phyloP scores from a whole-genome alignment of 1,140 invertebrate species.

The Halesus radiatus region DNA sequence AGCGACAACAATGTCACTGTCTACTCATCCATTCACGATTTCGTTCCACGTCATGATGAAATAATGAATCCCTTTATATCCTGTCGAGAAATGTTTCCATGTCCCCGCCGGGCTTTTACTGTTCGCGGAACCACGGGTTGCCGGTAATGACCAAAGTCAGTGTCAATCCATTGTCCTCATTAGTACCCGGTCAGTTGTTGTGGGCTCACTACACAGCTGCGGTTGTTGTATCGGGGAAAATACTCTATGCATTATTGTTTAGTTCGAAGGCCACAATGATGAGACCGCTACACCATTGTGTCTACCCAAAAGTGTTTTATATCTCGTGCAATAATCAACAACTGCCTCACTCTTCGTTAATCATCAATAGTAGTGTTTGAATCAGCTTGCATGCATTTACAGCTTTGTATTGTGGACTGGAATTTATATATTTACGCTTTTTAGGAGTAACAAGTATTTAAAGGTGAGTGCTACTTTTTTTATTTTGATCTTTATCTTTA shows the following conservation, averaged over 20 bases:
- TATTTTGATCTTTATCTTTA: background rate
- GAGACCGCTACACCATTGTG: background rate
- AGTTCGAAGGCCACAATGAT: background rate
- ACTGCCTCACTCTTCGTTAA: background rate
- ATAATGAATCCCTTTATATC: constrained; percentile 16
- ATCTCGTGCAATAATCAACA: background rate
- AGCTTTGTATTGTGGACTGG: constrained; percentile 2
- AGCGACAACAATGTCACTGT: background rate
- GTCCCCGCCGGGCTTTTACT: background rate
- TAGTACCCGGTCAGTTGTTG: background rate
- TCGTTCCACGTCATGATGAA: constrained; percentile 21
- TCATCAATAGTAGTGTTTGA: constrained; percentile 26
- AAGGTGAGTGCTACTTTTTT: constrained; percentile 24
- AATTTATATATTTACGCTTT: constrained; percentile 10
- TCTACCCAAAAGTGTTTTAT: background rate
- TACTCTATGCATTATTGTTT: background rate
- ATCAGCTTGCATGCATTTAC: constrained; percentile 19
- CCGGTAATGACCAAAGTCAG: constrained; percentile 23
- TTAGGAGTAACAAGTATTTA: constrained; percentile 10
- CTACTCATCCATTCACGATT: background rate
- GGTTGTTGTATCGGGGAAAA: background rate
- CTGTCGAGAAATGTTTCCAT: background rate
- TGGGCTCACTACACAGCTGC: background rate
- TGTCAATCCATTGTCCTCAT: constrained; percentile 30
- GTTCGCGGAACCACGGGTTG: constrained; percentile 19